Evolutionary conservation across 2,888 invertebrate genomes (phyloP).

Genomic region (Tetragnatha montana): DNA sequence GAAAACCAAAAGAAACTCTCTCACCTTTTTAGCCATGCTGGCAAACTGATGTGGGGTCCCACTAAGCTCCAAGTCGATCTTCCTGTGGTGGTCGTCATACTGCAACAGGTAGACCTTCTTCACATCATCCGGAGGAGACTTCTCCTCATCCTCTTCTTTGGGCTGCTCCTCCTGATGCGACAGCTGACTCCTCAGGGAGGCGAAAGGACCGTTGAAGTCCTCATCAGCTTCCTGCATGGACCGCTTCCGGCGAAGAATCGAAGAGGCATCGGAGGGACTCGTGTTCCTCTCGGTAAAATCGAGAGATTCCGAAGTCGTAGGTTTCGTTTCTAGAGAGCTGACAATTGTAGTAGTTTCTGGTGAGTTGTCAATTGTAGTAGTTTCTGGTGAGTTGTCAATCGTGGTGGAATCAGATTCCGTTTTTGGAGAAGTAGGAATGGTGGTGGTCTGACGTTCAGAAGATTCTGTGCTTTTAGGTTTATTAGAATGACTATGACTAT

Average conservation of each 20-base stretch:
- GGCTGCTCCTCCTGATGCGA: conserved; percentile 39
- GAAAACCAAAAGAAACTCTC: conserved; percentile 36
- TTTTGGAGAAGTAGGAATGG: background rate
- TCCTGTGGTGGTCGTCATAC: conserved; percentile 30
- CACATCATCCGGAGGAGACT: conserved; percentile 33
- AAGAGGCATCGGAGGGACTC: background rate
- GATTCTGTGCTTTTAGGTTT: too few relatives aligned
- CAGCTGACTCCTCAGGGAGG: conserved; percentile 50
- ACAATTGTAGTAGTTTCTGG: background rate
- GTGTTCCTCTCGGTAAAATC: background rate
- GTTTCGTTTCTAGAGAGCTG: background rate
- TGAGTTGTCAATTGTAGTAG: background rate
- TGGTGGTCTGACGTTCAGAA: background rate
- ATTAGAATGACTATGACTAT: background rate
- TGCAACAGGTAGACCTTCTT: conserved; percentile 54
- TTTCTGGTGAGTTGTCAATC: background rate
- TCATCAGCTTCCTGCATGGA: conserved; percentile 10
- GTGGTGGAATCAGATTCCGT: background rate
- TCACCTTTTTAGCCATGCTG: conserved; percentile 56
- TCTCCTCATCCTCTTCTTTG: background rate
- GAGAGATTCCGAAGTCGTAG: background rate
- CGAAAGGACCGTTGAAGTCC: conserved; percentile 12
- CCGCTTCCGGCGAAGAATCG: background rate
- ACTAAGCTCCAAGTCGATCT: conserved; percentile 19
- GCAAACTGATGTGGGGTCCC: conserved; percentile 53